A percentile compares a stretch with the other conserved stretches of the same genome.
Conservation (phyloP, 1,140 invertebrate genomes). For the Pseudomyrmex flavicornis region DNA sequence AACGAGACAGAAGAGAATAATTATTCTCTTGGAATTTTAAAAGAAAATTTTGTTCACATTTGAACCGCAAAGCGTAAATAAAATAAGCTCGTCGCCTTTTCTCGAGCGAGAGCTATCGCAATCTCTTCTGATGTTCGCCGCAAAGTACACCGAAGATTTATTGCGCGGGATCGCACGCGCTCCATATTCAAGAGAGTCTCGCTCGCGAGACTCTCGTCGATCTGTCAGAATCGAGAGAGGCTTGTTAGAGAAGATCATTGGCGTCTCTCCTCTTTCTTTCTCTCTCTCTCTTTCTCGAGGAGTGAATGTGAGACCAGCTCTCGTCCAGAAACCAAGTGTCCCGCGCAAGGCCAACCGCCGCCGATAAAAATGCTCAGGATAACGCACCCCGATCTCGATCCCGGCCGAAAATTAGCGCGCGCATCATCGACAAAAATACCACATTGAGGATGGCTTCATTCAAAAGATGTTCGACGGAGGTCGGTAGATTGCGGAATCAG, state of each 20-base stretch:
- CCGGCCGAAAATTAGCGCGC: too few relatives aligned
- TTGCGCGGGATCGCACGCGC: conserved; percentile 14
- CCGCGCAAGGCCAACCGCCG: conserved; percentile 64
- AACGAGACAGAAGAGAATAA: too few relatives aligned
- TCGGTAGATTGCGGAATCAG: neutral
- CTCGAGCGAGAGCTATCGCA: neutral
- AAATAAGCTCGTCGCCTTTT: neutral
- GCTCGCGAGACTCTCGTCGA: conserved; percentile 33
- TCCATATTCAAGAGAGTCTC: conserved; percentile 55
- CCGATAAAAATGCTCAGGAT: conserved; percentile 66
- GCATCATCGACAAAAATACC: conserved; percentile 39
- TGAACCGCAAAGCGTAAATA: neutral
- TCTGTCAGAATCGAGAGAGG: conserved; percentile 31
- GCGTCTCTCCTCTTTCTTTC: conserved; percentile 23
- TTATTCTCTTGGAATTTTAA: too few relatives aligned
- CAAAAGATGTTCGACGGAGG: neutral
- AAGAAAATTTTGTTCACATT: too few relatives aligned
- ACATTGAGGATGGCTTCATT: neutral
- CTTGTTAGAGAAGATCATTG: conserved; percentile 47
- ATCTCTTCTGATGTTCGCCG: neutral
- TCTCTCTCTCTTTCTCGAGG: conserved; percentile 52
- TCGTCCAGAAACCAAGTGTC: conserved; percentile 18
- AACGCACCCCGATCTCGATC: conserved; percentile 38
- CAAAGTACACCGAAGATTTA: neutral
- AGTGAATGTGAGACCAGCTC: conserved; percentile 66